Conservation (phyloP, 2,797 vertebrate species). For the Chromis chromis region DNA sequence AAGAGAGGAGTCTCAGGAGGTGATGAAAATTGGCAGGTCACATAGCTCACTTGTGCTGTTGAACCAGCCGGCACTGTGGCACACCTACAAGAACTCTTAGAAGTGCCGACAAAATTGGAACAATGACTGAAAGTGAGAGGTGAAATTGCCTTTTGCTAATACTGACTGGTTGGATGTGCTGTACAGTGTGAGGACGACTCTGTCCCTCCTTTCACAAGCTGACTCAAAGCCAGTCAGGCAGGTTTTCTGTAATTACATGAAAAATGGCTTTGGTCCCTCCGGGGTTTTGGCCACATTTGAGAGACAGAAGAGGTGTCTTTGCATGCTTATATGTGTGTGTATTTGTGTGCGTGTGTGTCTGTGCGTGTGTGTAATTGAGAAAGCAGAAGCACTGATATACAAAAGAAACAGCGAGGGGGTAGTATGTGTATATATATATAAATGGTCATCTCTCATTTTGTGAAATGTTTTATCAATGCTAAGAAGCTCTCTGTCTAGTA, state of each 20-base stretch:
- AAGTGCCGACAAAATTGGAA: constrained; percentile 19
- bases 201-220: constrained; percentile 67
- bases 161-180: constrained; percentile 49
- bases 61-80: constrained; percentile 19
- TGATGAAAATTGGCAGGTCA: constrained; percentile 4
- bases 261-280: constrained; percentile 82
- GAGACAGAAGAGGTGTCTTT: constrained; percentile 62
- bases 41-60: constrained; percentile 13
- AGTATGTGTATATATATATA: not conserved
- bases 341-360: constrained; percentile 4
- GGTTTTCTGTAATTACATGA: constrained; percentile 86
- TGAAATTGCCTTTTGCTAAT: constrained; percentile 43
- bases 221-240: constrained; percentile 82
- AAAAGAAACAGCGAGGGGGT: constrained; percentile 2
- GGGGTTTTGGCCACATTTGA: constrained; percentile 78
- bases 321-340: constrained; percentile 38
- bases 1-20: not conserved
- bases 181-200: constrained; percentile 61
- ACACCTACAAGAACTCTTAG: constrained; percentile 1
- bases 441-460: constrained; percentile 8
- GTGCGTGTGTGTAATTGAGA: constrained; percentile 26
- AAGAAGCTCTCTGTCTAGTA: constrained; percentile 7
- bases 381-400: constrained; percentile 14
- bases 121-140: constrained; percentile 48
- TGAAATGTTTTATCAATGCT: not conserved